A percentile compares a stretch with the other conserved stretches of the same genome.
phyloP scores from a whole-genome alignment of 2,797 vertebrate genomes.

The Clarias fuscus region DNA sequence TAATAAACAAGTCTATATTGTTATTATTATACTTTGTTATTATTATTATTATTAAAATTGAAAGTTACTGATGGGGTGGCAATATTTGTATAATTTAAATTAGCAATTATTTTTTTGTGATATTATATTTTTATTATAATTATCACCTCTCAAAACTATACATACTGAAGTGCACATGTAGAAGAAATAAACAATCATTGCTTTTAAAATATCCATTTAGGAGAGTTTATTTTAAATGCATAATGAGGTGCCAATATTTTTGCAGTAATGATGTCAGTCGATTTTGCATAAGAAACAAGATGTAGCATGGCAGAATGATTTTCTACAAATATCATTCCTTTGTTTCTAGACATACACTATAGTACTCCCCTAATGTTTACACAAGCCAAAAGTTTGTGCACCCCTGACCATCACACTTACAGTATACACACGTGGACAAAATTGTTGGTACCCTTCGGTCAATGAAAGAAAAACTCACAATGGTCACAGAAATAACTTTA shows the following conservation, averaged over 20 bases:
- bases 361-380: too few relatives aligned
- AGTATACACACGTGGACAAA: too few relatives aligned
- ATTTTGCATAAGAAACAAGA: not conserved
- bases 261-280: not conserved
- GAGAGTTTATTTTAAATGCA: not conserved
- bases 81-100: not conserved
- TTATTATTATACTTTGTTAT: not conserved
- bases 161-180: not conserved
- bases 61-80: not conserved
- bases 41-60: not conserved
- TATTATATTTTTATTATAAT: not conserved
- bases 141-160: not conserved
- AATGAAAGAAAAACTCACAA: too few relatives aligned
- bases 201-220: not conserved
- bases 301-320: not conserved
- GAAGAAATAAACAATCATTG: not conserved
- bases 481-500: too few relatives aligned
- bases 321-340: not conserved
- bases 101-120: not conserved
- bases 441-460: too few relatives aligned
- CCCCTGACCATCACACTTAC: not conserved
- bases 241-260: not conserved
- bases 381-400: constrained; percentile 5
- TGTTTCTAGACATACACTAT: not conserved
- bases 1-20: not conserved